phyloP scores from a whole-genome alignment of 2,888 invertebrate genomes.

The Campoletis raptor region DNA sequence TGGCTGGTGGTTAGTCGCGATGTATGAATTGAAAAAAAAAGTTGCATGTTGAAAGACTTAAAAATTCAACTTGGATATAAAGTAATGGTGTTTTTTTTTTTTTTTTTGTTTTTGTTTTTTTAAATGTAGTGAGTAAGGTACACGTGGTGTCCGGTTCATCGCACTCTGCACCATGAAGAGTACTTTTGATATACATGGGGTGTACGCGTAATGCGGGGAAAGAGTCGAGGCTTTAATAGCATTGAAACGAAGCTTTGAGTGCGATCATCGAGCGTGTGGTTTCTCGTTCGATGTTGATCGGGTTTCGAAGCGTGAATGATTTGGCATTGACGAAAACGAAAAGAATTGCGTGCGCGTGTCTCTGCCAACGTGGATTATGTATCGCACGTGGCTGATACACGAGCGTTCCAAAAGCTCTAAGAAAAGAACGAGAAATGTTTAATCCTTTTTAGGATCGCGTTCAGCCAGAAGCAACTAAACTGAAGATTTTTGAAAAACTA shows the following conservation, averaged over 20 bases:
- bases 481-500: neutral
- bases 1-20: neutral
- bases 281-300: conserved; percentile 63
- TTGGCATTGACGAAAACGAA: conserved; percentile 57
- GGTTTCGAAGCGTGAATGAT: conserved; percentile 70
- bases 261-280: conserved; percentile 62
- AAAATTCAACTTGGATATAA: neutral
- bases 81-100: conserved; percentile 1
- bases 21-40: neutral
- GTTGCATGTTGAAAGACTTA: neutral
- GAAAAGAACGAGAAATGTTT: conserved; percentile 29
- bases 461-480: conserved; percentile 60
- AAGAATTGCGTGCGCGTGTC: conserved; percentile 53
- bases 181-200: conserved; percentile 27
- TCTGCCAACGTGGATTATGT: conserved; percentile 45
- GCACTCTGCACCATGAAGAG: conserved; percentile 26
- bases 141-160: conserved; percentile 43
- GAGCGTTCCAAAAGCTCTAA: conserved; percentile 27
- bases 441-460: conserved; percentile 23
- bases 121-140: neutral
- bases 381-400: conserved; percentile 62
- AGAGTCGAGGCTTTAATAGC: conserved; percentile 67
- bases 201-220: conserved; percentile 2
- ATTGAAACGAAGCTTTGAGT: conserved; percentile 65
- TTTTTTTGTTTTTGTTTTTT: neutral